phyloP scores from a whole-genome alignment of 2,888 invertebrate species.

The Pollenia griseotomentosa region DNA sequence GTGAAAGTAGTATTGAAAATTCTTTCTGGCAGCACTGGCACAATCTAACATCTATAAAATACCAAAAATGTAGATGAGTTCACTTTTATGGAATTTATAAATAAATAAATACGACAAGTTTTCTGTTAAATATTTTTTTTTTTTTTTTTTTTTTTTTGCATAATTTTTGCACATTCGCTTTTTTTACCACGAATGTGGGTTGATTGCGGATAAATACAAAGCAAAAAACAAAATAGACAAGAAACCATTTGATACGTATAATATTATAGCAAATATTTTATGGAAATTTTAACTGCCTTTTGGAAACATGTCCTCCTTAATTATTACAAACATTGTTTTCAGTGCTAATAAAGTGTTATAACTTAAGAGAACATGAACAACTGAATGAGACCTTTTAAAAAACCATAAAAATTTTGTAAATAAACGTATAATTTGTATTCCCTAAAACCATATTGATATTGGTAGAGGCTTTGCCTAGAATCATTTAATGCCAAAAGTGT shows the following conservation, averaged over 20 bases:
- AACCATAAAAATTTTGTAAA: slow-evolving; percentile 41
- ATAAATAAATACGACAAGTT: slow-evolving; percentile 15
- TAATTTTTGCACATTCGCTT: slow-evolving; percentile 4
- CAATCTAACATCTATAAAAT: slow-evolving; percentile 4
- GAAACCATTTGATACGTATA: not conserved
- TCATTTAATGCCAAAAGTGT: slow-evolving; percentile 64
- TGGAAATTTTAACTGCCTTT: slow-evolving; percentile 29
- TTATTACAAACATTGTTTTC: slow-evolving; percentile 11
- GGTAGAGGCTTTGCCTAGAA: slow-evolving; percentile 14
- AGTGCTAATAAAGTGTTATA: slow-evolving; percentile 44
- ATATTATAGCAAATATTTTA: not conserved
- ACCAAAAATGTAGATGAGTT: slow-evolving; percentile 40
- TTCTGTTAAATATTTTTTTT: not conserved
- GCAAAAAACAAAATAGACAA: not conserved
- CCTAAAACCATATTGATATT: slow-evolving; percentile 29
- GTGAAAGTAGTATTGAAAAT: not conserved
- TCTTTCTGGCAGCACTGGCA: not conserved
- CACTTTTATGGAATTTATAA: slow-evolving; percentile 30
- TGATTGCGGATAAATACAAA: slow-evolving; percentile 29
- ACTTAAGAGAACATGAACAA: not conserved
- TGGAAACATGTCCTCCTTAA: slow-evolving; percentile 33
- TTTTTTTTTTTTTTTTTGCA: not conserved
- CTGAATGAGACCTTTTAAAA: slow-evolving; percentile 62
- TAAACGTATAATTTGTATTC: slow-evolving; percentile 20
- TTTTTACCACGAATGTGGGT: slow-evolving; percentile 41